Evolutionary conservation across 2,888 invertebrate species (phyloP).

Genomic region (Aproaerema taeniolella): DNA sequence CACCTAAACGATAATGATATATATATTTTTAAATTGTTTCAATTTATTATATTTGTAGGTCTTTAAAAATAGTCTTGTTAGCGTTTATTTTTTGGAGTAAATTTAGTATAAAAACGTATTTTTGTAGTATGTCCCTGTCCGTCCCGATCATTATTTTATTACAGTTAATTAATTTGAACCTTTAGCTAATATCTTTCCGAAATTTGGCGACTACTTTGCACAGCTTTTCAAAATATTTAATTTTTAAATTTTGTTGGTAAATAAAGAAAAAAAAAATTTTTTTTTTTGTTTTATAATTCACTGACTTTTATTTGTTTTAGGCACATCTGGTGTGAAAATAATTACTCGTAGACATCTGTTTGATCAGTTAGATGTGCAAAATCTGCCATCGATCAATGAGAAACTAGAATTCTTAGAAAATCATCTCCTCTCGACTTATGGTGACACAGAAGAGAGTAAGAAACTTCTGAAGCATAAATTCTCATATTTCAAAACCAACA

Average conservation of each 20-base stretch:
- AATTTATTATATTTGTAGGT: not conserved
- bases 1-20: not conserved
- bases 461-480: conserved; percentile 3
- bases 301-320: not conserved
- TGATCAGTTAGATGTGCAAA: not conserved
- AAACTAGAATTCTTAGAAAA: not conserved
- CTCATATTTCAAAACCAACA: conserved; percentile 6
- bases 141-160: not conserved
- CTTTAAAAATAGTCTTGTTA: not conserved
- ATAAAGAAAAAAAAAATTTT: not conserved
- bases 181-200: not conserved
- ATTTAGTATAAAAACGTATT: not conserved
- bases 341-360: conserved; percentile 5
- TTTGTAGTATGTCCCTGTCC: not conserved
- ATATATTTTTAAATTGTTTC: not conserved
- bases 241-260: not conserved
- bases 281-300: not conserved
- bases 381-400: conserved; percentile 3
- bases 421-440: not conserved
- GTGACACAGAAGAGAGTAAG: not conserved
- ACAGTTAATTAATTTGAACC: not conserved
- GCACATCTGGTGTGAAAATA: conserved; percentile 7
- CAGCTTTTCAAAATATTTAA: not conserved
- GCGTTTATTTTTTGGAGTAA: not conserved
- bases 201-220: not conserved